A percentile compares a stretch with the other conserved stretches of the same genome.
These are phyloP conservation scores for Drosophila pseudoananassae DNA, from an alignment of 1,140 invertebrate species.

Conservation along the genomic window DNA sequence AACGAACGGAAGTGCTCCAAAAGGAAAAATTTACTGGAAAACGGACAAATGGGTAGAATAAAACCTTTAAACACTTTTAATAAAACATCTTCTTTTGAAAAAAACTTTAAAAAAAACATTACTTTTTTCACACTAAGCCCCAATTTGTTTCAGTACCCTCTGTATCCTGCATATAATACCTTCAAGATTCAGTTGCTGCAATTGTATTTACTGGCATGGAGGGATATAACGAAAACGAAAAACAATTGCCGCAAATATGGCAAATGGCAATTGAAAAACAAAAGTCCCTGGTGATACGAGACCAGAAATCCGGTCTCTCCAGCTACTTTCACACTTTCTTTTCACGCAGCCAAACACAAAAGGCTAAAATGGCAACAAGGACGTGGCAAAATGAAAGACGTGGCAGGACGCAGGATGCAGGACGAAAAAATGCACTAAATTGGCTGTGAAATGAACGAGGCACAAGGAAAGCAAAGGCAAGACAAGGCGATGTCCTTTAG, in stretches of 20 bases:
- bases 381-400: slow-evolving; percentile 6
- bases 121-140: not conserved
- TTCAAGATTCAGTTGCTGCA: slow-evolving; percentile 30
- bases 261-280: slow-evolving; percentile 79
- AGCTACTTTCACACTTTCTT: slow-evolving; percentile 64
- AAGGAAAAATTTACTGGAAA: no score
- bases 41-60: no score
- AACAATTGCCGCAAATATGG: slow-evolving; percentile 79
- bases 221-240: slow-evolving; percentile 60
- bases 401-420: slow-evolving; percentile 6
- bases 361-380: slow-evolving; percentile 14
- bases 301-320: slow-evolving; percentile 59
- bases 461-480: not conserved
- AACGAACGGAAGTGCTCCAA: no score
- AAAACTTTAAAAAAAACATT: no score
- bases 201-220: slow-evolving; percentile 51
- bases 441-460: slow-evolving; percentile 66
- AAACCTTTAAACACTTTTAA: no score
- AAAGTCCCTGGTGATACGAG: slow-evolving; percentile 52
- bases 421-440: slow-evolving; percentile 55
- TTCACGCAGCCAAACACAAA: slow-evolving; percentile 40
- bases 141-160: not conserved
- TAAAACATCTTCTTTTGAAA: no score
- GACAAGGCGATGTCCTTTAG: slow-evolving; percentile 28
- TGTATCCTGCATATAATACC: not conserved